Evolutionary conservation across 2,797 vertebrate genomes (phyloP).

Genomic region (Rhyacichthys aspro): DNA sequence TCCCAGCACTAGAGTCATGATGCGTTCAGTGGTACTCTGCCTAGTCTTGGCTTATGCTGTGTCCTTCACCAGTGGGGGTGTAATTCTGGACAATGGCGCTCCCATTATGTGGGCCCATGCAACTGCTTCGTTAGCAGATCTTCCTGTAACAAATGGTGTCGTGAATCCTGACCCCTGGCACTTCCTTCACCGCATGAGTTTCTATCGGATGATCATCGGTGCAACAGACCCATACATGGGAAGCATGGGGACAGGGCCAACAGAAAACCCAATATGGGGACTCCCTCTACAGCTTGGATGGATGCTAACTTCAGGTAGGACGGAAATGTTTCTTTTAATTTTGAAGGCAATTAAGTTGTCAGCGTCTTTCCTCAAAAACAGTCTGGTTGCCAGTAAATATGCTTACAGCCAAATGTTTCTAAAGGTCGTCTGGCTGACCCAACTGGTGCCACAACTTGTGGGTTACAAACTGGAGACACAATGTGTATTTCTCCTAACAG

Average conservation of each 20-base stretch:
- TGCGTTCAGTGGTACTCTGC: constrained; percentile 3
- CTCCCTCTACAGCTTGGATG: constrained; percentile 86
- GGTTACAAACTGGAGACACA: constrained; percentile 67
- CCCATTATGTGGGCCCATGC: constrained; percentile 81
- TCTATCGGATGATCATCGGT: constrained; percentile 81
- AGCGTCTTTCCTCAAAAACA: too few relatives aligned
- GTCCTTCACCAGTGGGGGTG: constrained; percentile 39
- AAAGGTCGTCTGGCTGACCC: constrained; percentile 86
- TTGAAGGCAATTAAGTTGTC: too few relatives aligned
- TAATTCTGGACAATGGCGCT: constrained; percentile 55
- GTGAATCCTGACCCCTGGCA: constrained; percentile 80
- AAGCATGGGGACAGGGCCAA: constrained; percentile 70
- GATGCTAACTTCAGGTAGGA: constrained; percentile 85
- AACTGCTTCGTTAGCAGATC: constrained; percentile 60
- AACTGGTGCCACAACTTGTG: constrained; percentile 70
- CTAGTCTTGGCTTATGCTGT: constrained; percentile 47
- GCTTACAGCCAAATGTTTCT: constrained; percentile 4
- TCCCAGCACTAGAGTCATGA: constrained; percentile 37
- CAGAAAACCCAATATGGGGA: constrained; percentile 85
- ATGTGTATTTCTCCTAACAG: constrained; percentile 83
- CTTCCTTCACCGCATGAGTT: constrained; percentile 79
- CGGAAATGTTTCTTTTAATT: background rate
- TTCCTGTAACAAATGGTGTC: constrained; percentile 54
- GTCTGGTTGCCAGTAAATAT: background rate
- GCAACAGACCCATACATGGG: constrained; percentile 79